Evolutionary conservation across 1,140 invertebrate genomes (phyloP).

Genomic region (Pogonus chalceus): DNA sequence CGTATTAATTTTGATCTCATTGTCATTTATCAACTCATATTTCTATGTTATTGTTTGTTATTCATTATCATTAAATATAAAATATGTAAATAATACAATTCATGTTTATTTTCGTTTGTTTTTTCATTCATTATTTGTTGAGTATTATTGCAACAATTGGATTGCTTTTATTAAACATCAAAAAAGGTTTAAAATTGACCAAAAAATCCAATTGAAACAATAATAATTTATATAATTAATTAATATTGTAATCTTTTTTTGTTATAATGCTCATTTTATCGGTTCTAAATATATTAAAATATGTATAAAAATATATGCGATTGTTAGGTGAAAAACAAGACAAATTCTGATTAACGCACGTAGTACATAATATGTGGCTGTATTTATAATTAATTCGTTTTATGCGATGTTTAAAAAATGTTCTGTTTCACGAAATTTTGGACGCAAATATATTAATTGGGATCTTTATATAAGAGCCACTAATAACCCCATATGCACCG

Average conservation of each 20-base stretch:
- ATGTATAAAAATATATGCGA: slow-evolving; percentile 2
- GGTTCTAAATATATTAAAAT: neutral
- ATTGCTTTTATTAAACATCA: too few relatives aligned
- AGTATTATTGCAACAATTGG: too few relatives aligned
- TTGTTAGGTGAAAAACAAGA: slow-evolving; percentile 4
- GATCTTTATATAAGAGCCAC: neutral
- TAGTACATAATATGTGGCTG: neutral
- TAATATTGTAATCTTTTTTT: neutral
- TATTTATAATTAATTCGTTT: neutral
- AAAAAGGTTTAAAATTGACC: too few relatives aligned
- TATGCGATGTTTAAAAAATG: slow-evolving; percentile 4
- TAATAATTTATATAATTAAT: neutral
- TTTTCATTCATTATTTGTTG: neutral
- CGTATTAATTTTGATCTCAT: neutral
- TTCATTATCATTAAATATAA: neutral
- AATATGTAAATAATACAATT: neutral
- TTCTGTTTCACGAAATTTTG: slow-evolving; percentile 3
- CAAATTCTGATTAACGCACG: slow-evolving; percentile 1
- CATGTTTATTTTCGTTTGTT: neutral
- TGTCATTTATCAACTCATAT: neutral
- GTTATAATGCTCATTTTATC: neutral
- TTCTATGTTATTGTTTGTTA: slow-evolving; percentile 4
- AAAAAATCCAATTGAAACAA: too few relatives aligned
- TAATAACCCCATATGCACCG: too few relatives aligned
- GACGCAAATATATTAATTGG: neutral